Percentiles rank a stretch among this genome's conserved stretches.
Evolutionary conservation across 2,797 vertebrate species (phyloP).

Genomic region (Channallabes apus): DNA sequence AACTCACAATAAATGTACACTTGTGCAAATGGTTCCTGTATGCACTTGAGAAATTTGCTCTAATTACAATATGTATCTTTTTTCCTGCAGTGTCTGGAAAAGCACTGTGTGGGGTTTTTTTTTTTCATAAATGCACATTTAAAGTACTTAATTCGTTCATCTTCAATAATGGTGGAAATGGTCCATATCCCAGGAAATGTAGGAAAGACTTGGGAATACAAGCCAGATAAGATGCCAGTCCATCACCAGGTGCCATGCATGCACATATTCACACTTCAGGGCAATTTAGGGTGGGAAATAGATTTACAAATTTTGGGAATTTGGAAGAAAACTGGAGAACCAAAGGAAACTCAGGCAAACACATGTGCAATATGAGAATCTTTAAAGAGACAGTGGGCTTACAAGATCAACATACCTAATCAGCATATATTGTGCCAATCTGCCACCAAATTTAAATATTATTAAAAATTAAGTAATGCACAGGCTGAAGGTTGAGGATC

Average conservation of each 20-base stretch:
- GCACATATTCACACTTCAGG: background rate
- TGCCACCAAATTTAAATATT: background rate
- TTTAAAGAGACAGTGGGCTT: background rate
- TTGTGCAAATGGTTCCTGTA: conserved; percentile 27
- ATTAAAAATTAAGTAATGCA: conserved; percentile 44
- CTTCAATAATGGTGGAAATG: background rate
- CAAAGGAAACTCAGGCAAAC: background rate
- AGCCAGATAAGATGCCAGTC: background rate
- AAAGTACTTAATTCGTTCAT: background rate
- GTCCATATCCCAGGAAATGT: background rate
- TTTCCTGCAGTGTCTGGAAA: background rate
- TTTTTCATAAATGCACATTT: background rate
- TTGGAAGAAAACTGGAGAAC: background rate
- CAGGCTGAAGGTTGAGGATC: conserved; percentile 48
- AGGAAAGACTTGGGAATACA: background rate
- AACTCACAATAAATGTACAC: conserved; percentile 30
- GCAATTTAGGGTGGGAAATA: background rate
- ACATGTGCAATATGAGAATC: background rate
- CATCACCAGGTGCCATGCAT: background rate
- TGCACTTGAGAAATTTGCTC: background rate
- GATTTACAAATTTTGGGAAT: background rate
- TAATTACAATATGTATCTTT: background rate
- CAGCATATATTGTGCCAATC: background rate
- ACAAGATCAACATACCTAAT: background rate
- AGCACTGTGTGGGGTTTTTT: background rate